Conservation (phyloP, 2,888 invertebrate genomes). For the Nowickia ferox region DNA sequence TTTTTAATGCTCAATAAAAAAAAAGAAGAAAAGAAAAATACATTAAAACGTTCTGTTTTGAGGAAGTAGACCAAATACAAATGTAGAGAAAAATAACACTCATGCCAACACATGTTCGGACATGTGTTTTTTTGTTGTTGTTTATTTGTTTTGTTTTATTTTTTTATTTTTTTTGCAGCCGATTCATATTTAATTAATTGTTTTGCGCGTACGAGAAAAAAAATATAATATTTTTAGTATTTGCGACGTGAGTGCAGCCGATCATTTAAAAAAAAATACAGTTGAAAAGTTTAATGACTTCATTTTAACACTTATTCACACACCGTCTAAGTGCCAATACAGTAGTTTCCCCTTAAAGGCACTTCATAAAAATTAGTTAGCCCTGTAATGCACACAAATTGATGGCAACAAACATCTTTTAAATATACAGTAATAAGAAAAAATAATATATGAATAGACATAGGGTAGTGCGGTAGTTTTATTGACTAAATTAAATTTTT, state of each 20-base stretch:
- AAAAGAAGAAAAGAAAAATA: neutral
- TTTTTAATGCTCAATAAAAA: slow-evolving; percentile 56
- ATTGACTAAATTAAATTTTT: no score
- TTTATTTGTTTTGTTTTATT: slow-evolving; percentile 21
- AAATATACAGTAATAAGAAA: no score
- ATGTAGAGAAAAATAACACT: slow-evolving; percentile 38
- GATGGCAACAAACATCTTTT: no score
- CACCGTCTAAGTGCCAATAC: neutral
- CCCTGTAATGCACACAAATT: no score
- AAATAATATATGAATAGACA: no score
- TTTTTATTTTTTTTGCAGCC: slow-evolving; percentile 37
- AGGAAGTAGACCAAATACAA: slow-evolving; percentile 46
- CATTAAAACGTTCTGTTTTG: slow-evolving; percentile 28
- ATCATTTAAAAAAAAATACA: slow-evolving; percentile 44
- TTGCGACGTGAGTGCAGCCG: slow-evolving; percentile 40
- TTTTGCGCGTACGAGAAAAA: slow-evolving; percentile 32
- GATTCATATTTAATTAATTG: slow-evolving; percentile 66
- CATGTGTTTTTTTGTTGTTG: slow-evolving; percentile 34
- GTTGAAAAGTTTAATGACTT: slow-evolving; percentile 58
- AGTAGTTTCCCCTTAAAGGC: no score
- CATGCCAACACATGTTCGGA: slow-evolving; percentile 55
- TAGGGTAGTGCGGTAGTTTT: no score
- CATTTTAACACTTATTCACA: slow-evolving; percentile 47
- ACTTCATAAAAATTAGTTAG: no score
- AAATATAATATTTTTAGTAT: neutral